Percentiles rank a stretch among this genome's conserved stretches.
These are phyloP conservation scores for Lepidostoma basale DNA, from an alignment of 1,140 invertebrate species.

Conservation along the genomic window DNA sequence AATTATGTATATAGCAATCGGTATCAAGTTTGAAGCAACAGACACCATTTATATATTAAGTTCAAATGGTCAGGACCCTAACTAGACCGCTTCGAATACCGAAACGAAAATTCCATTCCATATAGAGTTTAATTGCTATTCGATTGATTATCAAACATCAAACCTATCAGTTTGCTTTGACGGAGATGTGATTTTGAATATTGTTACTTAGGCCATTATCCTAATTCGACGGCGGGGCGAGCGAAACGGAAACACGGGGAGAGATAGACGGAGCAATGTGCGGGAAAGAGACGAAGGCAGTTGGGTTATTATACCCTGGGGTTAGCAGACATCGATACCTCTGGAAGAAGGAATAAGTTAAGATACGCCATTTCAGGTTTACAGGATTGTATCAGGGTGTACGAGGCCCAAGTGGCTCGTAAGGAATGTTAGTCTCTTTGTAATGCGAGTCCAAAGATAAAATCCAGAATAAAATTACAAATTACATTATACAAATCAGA, in stretches of 20 bases:
- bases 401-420: not conserved
- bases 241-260: not conserved
- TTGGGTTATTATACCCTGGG: conserved; percentile 30
- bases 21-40: no score
- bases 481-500: no score
- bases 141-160: conserved; percentile 38
- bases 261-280: not conserved
- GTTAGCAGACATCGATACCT: conserved; percentile 33
- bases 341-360: not conserved
- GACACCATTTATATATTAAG: no score
- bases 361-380: not conserved
- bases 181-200: conserved; percentile 38
- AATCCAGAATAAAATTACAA: no score
- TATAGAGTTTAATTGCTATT: conserved; percentile 33
- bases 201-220: conserved; percentile 34
- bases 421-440: not conserved
- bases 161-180: conserved; percentile 35
- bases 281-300: conserved; percentile 17
- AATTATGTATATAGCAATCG: no score
- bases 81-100: conserved; percentile 6
- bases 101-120: conserved; percentile 24
- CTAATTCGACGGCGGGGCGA: conserved; percentile 17
- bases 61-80: no score
- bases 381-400: not conserved
- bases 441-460: not conserved